Conservation (phyloP, 2,888 invertebrate genomes). For the Lypha dubia region DNA sequence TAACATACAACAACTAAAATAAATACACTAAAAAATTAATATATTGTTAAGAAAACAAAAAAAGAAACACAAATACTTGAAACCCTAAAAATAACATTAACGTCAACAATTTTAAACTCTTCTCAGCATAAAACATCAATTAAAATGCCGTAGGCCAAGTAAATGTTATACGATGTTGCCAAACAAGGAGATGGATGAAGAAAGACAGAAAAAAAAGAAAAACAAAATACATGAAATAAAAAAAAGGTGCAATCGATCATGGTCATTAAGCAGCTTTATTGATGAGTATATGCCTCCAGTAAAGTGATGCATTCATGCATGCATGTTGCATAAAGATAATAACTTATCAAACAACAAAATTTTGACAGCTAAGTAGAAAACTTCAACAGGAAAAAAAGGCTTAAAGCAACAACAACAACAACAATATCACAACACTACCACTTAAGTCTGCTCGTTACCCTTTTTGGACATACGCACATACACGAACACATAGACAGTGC, state of each 20-base stretch:
- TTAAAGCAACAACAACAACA: slow-evolving; percentile 38
- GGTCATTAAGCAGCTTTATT: slow-evolving; percentile 79
- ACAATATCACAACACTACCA: slow-evolving; percentile 52
- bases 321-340: slow-evolving; percentile 77
- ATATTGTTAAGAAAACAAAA: no score
- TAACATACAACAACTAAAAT: neutral
- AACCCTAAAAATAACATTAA: slow-evolving; percentile 60
- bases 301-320: slow-evolving; percentile 72
- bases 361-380: slow-evolving; percentile 79
- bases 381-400: slow-evolving; percentile 51
- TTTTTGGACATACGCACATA: slow-evolving; percentile 5
- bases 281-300: slow-evolving; percentile 73
- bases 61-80: slow-evolving; percentile 4
- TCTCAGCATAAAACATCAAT: slow-evolving; percentile 65
- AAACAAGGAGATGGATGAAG: slow-evolving; percentile 56
- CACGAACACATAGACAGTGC: neutral
- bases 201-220: no score
- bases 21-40: no score
- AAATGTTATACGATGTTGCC: slow-evolving; percentile 56
- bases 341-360: slow-evolving; percentile 81
- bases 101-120: slow-evolving; percentile 56
- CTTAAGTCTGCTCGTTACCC: slow-evolving; percentile 65
- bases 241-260: slow-evolving; percentile 81
- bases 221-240: slow-evolving; percentile 17
- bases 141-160: slow-evolving; percentile 69